Percentiles rank a stretch among this genome's conserved stretches.
Evolutionary conservation across 37 sponge, comb jelly and placozoan species (phyloP).

Genomic region (Corticium candelabrum): DNA sequence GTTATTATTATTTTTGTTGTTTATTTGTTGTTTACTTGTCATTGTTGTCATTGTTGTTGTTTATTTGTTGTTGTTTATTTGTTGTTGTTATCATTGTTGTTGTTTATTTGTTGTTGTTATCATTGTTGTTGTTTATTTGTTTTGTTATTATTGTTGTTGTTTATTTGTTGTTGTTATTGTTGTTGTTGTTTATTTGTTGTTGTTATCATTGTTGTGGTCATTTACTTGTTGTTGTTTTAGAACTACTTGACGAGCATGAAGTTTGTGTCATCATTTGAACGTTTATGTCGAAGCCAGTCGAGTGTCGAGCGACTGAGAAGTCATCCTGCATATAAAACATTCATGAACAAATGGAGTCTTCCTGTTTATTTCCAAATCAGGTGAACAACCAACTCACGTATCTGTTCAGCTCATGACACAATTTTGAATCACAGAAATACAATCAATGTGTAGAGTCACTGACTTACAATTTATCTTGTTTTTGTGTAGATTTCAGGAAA

Average conservation of each 20-base stretch:
- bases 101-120: too few species aligned
- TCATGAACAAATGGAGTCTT: slow-evolving; percentile 90
- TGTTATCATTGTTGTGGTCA: slow-evolving; percentile 8
- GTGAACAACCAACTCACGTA: slow-evolving; percentile 17
- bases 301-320: slow-evolving; percentile 39
- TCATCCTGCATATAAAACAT: slow-evolving; percentile 38
- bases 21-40: not conserved
- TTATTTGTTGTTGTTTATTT: too few species aligned
- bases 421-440: too few species aligned
- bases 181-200: too few species aligned
- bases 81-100: too few species aligned
- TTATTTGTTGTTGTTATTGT: too few species aligned
- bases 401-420: too few species aligned
- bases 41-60: too few species aligned
- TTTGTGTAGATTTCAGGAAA: slow-evolving; percentile 68
- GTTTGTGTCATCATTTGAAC: slow-evolving; percentile 67
- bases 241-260: slow-evolving; percentile 56
- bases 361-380: slow-evolving; percentile 98
- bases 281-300: slow-evolving; percentile 24
- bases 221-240: slow-evolving; percentile 32
- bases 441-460: too few species aligned
- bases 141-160: too few species aligned
- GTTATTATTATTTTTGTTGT: not conserved
- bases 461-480: not conserved
- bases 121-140: too few species aligned